phyloP scores from a whole-genome alignment of 1,140 invertebrate species.

The Eueides isabella region DNA sequence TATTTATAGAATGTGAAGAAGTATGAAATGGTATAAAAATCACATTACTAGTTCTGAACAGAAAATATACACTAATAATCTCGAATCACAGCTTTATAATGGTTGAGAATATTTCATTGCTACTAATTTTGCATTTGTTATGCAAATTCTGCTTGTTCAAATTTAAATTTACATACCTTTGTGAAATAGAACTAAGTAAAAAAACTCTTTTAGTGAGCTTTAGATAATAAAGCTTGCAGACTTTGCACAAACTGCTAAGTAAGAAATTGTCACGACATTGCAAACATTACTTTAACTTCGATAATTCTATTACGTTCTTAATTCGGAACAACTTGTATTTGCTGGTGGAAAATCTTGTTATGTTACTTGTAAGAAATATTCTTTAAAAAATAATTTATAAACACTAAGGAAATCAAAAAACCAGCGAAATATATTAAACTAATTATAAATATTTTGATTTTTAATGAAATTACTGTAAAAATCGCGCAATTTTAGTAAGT shows the following conservation, averaged over 20 bases:
- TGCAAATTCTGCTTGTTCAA: neutral
- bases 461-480: too few relatives aligned
- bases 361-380: neutral
- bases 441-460: too few relatives aligned
- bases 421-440: too few relatives aligned
- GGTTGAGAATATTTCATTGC: neutral
- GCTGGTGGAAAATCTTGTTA: conserved; percentile 6
- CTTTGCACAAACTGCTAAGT: neutral
- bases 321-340: neutral
- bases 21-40: neutral
- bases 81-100: neutral
- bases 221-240: neutral
- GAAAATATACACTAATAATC: neutral
- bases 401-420: neutral
- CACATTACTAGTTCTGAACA: neutral
- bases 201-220: neutral
- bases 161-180: conserved; percentile 8
- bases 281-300: conserved; percentile 16
- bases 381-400: neutral
- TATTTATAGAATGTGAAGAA: too few relatives aligned
- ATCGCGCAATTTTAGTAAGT: too few relatives aligned
- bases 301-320: conserved; percentile 8
- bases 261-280: conserved; percentile 11
- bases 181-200: conserved; percentile 1
- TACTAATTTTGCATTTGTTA: conserved; percentile 1